Evolutionary conservation across 92 coral and sea anemone species (phyloP).

Genomic region (Porites evermanni): DNA sequence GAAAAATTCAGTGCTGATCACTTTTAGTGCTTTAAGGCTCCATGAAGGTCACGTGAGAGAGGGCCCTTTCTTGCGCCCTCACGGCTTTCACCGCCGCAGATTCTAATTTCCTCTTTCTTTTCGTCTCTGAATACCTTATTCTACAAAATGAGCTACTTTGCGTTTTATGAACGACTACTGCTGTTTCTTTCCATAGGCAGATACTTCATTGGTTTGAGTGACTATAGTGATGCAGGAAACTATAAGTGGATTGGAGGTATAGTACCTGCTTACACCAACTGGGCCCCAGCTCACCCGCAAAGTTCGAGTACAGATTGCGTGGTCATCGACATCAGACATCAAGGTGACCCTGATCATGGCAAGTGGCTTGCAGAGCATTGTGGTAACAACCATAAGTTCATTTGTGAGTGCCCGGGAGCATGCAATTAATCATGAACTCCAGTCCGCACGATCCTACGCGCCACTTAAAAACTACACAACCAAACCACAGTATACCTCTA

Average conservation of each 20-base stretch:
- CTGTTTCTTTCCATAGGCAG: background rate
- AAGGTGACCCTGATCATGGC: background rate
- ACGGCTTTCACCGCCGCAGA: too few relatives aligned
- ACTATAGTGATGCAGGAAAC: background rate
- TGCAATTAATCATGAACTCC: background rate
- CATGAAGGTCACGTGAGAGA: background rate
- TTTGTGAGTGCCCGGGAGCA: background rate
- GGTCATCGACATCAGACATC: background rate
- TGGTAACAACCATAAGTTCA: background rate
- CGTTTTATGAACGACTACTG: background rate
- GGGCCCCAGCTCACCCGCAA: background rate
- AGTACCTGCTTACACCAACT: background rate
- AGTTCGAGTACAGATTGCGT: background rate
- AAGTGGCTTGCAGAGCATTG: background rate
- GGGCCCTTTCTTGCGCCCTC: background rate
- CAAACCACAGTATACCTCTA: too few relatives aligned
- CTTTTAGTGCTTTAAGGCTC: too few relatives aligned
- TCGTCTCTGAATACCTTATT: background rate
- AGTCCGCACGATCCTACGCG: background rate
- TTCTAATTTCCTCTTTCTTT: background rate
- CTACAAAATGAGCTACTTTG: background rate
- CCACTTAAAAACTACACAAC: too few relatives aligned
- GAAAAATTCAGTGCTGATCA: too few relatives aligned
- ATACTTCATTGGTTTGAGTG: background rate
- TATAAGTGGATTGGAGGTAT: background rate